Evolutionary conservation across 2,888 invertebrate genomes (phyloP).

Genomic region (Phasia obesa): DNA sequence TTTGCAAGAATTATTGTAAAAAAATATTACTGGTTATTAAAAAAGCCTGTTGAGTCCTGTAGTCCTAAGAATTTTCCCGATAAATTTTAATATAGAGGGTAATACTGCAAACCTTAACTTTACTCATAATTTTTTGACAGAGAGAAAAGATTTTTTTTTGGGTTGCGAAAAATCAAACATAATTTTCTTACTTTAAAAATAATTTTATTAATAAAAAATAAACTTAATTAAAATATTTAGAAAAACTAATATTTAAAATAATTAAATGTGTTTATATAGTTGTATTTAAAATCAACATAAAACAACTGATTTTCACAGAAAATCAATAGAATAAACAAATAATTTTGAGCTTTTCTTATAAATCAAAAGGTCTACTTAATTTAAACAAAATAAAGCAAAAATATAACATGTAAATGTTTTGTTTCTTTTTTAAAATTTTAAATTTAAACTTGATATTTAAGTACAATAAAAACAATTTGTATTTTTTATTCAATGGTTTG

Average conservation of each 20-base stretch:
- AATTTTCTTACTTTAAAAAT: conserved; percentile 25
- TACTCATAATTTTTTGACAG: no score
- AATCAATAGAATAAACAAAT: conserved; percentile 70
- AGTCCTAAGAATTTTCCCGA: no score
- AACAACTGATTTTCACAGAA: conserved; percentile 75
- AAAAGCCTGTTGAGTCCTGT: no score
- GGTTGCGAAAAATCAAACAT: conserved; percentile 21
- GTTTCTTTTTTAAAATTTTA: no score
- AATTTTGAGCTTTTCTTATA: conserved; percentile 60
- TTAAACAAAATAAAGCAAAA: conserved; percentile 42
- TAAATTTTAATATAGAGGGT: no score
- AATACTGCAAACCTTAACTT: no score
- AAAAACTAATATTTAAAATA: conserved; percentile 46
- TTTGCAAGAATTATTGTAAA: no score
- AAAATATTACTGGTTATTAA: no score
- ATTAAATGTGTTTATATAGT: conserved; percentile 42
- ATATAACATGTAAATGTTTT: conserved; percentile 16
- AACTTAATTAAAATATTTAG: conserved; percentile 48
- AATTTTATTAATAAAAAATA: conserved; percentile 59
- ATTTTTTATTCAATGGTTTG: conserved; percentile 29
- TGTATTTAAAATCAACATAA: conserved; percentile 61
- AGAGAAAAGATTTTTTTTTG: no score
- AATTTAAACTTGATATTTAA: conserved; percentile 40
- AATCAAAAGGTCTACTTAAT: conserved; percentile 23
- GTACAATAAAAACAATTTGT: conserved; percentile 47